phyloP scores from a whole-genome alignment of 2,113 vertebrate genomes.

The Vicugna pacos region DNA sequence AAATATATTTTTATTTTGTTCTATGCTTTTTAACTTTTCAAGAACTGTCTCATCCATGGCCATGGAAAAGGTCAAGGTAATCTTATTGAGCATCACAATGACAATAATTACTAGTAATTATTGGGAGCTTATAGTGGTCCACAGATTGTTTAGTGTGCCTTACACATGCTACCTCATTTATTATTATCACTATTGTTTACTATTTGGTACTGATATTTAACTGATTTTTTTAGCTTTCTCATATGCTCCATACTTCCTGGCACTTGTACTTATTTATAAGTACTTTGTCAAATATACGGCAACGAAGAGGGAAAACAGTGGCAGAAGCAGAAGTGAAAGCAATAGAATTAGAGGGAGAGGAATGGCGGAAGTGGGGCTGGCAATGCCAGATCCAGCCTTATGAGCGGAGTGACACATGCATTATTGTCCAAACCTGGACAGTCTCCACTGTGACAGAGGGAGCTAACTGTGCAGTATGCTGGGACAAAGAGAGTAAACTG shows the following conservation, averaged over 20 bases:
- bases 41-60: neutral
- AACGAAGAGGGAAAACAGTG: neutral
- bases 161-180: neutral
- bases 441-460: neutral
- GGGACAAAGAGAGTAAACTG: neutral
- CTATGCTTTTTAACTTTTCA: slow-evolving; percentile 4
- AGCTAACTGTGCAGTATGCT: neutral
- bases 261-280: neutral
- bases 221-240: neutral
- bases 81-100: neutral
- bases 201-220: neutral
- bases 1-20: slow-evolving; percentile 34
- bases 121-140: neutral
- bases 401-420: neutral
- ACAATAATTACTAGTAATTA: neutral
- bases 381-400: too few relatives aligned
- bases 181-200: neutral
- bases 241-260: neutral
- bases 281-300: neutral
- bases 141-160: neutral
- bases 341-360: neutral
- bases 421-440: neutral
- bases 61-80: neutral
- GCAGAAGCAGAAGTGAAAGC: neutral
- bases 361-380: neutral